Evolutionary conservation across 2,113 vertebrate genomes (phyloP), one percentile per base, ranked within the genome.

Genomic region (Pomatostomus ruficeps): DNA sequence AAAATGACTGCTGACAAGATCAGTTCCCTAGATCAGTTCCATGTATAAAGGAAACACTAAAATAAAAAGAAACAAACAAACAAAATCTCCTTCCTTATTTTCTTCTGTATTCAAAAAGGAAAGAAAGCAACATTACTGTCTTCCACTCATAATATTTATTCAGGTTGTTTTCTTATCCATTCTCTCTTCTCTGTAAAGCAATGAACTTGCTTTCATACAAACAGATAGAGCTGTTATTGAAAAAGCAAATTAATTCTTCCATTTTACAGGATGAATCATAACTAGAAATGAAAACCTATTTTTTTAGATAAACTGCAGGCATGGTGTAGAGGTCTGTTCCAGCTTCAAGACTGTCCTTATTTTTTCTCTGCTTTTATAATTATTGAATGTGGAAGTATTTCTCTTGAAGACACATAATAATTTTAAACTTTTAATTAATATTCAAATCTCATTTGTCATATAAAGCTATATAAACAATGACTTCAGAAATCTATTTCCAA

Each of bases 71-170:
- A 89, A n/a, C 22, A 84, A 81, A 42, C 3, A 74, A 94, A 58
- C n/a, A 20, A 45, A 80, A 35, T 35, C 26, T 20, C 18, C 13
- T 72, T 76, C 35, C 19, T 38, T 67, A 55, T 74, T 78, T 52
- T 76, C 24, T 54, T 94, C 66, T 89, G 40, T 62, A 71, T n/a
- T 89, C 12, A 86, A 52, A 95, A 94, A 71, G 33, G 33, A 75
- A 80, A 95, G 86, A 95, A 95, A 95, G 86, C 57, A 83, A 52
- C 42, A 48, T 76, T 81, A 63, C 36, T 95, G 31, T 94, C 55
- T 82, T 80, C 80, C 62, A 78, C 70, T 91, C 45, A 36, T 63
- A 93, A 46, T 35, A 46, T 66, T 51, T 79, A 38, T 66, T 80
- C 54, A 68, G 59, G 16, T 61, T 36, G 12, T 74, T 82, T 79